A percentile compares a stretch with the other conserved stretches of the same genome.
Evolutionary conservation across 2,797 vertebrate species (phyloP).

Genomic region (Crax fasciolata): DNA sequence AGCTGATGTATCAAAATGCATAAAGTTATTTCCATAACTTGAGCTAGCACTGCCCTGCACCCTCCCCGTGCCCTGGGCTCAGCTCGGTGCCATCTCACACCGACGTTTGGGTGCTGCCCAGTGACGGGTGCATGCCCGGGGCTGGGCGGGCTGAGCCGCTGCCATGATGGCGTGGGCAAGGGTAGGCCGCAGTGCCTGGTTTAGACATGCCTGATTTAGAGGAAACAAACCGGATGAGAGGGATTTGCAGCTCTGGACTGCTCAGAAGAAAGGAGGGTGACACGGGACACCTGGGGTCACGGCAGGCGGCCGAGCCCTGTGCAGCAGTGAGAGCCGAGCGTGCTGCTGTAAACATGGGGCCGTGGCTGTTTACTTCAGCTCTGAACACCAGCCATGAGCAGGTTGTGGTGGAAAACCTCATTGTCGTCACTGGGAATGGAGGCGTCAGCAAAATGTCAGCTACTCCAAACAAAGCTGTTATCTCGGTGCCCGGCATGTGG

Average conservation of each 20-base stretch:
- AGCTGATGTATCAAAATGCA: too few species aligned
- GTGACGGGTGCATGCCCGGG: too few species aligned
- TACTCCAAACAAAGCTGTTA: neutral
- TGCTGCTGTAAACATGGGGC: neutral
- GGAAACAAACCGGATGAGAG: neutral
- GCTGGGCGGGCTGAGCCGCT: too few species aligned
- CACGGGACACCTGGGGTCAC: neutral
- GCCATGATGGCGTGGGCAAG: too few species aligned
- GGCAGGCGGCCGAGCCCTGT: neutral
- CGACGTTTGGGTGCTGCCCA: too few species aligned
- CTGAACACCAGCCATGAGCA: neutral
- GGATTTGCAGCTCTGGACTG: neutral
- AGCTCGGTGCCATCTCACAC: too few species aligned
- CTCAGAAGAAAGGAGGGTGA: neutral
- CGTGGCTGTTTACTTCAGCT: neutral
- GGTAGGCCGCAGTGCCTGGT: too few species aligned
- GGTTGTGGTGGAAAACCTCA: neutral
- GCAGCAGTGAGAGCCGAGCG: neutral
- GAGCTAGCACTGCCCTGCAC: too few species aligned
- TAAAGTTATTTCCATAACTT: too few species aligned
- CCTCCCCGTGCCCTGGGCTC: too few species aligned
- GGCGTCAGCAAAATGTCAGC: neutral
- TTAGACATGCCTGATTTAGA: neutral
- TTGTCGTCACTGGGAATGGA: neutral
- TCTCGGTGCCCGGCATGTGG: neutral